phyloP scores from a whole-genome alignment of 2,797 vertebrate species.

The Perodicticus potto region DNA sequence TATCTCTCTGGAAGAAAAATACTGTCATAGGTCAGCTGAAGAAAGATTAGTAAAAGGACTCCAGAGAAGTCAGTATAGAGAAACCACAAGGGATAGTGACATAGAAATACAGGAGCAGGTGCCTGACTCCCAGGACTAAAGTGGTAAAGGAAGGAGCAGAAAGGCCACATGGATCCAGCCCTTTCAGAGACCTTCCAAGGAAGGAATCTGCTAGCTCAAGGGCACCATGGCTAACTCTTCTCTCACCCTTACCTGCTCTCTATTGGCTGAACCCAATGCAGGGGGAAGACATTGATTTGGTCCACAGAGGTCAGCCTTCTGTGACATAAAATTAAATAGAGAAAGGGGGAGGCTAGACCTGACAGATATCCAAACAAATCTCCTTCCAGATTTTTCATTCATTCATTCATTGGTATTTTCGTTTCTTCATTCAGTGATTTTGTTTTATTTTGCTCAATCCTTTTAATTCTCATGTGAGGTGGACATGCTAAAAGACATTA shows the following conservation, averaged over 20 bases:
- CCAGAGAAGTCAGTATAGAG: not conserved
- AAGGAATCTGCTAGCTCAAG: not conserved
- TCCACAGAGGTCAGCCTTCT: not conserved
- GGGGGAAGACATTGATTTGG: not conserved
- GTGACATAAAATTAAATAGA: not conserved
- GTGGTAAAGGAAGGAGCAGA: not conserved
- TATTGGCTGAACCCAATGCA: not conserved
- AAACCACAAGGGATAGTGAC: not conserved
- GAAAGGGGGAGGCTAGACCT: not conserved
- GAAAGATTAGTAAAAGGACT: not conserved
- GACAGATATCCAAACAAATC: not conserved
- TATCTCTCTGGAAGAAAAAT: not conserved
- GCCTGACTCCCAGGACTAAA: not conserved
- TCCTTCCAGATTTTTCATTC: not conserved
- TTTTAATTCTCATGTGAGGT: not conserved
- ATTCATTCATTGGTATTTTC: not conserved
- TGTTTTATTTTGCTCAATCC: too few relatives aligned
- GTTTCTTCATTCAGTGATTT: conserved; percentile 26
- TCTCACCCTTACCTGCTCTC: not conserved
- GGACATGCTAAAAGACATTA: not conserved
- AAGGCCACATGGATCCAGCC: not conserved
- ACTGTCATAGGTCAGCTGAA: not conserved
- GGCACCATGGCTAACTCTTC: rapidly evolving
- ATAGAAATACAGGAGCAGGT: not conserved
- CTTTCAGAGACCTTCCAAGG: not conserved